phyloP scores from a whole-genome alignment of 2,888 invertebrate species.

The Unio delphinus region DNA sequence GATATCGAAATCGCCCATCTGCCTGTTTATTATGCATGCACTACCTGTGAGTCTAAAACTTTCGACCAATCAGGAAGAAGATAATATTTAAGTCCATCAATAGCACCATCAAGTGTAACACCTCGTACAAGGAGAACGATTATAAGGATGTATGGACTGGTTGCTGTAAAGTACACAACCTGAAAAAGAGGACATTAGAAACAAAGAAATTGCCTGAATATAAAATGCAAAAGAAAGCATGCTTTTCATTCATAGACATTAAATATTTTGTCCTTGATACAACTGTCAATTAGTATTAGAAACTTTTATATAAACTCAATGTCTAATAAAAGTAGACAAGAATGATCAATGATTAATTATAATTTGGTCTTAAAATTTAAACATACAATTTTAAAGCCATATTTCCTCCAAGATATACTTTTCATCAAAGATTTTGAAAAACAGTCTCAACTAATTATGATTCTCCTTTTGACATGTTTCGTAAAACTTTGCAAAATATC shows the following conservation, averaged over 20 bases:
- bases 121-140: constrained; percentile 66
- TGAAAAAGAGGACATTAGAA: constrained; percentile 28
- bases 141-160: constrained; percentile 67
- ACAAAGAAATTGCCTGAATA: background rate
- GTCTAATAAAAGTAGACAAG: too few species aligned
- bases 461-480: too few species aligned
- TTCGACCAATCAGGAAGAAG: constrained; percentile 63
- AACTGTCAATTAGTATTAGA: background rate
- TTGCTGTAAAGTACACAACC: constrained; percentile 71
- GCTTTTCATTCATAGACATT: background rate
- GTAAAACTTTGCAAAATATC: too few species aligned
- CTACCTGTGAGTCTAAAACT: constrained; percentile 55
- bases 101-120: constrained; percentile 64
- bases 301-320: background rate
- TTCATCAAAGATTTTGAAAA: too few species aligned
- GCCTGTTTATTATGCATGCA: too few species aligned
- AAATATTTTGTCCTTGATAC: constrained; percentile 1
- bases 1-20: too few species aligned
- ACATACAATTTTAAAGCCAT: too few species aligned
- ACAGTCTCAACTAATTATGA: too few species aligned
- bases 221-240: background rate
- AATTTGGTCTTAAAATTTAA: too few species aligned
- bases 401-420: too few species aligned
- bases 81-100: constrained; percentile 64
- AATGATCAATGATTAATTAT: too few species aligned